Percentiles rank a stretch among this genome's conserved stretches.
Evolutionary conservation across 2,113 vertebrate species (phyloP).

Genomic region (Blennius ocellaris): DNA sequence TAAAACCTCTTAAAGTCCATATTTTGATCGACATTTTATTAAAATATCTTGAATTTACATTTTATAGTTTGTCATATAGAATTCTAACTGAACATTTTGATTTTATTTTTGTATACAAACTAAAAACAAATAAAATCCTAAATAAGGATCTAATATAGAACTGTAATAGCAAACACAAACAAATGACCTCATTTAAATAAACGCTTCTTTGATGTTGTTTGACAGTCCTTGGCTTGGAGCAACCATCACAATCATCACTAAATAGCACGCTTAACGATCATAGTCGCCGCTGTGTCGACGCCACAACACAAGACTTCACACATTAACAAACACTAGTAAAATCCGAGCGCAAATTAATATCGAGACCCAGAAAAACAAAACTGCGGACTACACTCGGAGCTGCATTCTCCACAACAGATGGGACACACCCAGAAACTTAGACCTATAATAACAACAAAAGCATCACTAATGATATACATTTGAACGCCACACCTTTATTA

Average conservation of each 20-base stretch:
- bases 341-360: background rate
- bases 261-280: background rate
- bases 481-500: constrained; percentile 51
- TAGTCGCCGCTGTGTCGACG: background rate
- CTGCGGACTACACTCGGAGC: background rate
- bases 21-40: no score
- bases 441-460: constrained; percentile 37
- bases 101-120: no score
- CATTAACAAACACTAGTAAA: background rate
- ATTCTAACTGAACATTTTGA: no score
- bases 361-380: constrained; percentile 17
- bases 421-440: constrained; percentile 22
- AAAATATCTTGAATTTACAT: no score
- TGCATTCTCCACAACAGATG: constrained; percentile 20
- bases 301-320: background rate
- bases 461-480: constrained; percentile 36
- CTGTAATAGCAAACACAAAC: no score
- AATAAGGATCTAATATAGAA: no score
- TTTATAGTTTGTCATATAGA: no score
- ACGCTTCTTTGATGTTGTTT: no score
- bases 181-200: no score
- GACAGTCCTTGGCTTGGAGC: no score
- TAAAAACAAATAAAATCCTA: no score
- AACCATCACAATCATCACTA: background rate
- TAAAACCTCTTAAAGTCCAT: no score